These are phyloP conservation scores for Drosophila ustulata DNA, from an alignment of 2,888 invertebrate species.

Conservation along the genomic window DNA sequence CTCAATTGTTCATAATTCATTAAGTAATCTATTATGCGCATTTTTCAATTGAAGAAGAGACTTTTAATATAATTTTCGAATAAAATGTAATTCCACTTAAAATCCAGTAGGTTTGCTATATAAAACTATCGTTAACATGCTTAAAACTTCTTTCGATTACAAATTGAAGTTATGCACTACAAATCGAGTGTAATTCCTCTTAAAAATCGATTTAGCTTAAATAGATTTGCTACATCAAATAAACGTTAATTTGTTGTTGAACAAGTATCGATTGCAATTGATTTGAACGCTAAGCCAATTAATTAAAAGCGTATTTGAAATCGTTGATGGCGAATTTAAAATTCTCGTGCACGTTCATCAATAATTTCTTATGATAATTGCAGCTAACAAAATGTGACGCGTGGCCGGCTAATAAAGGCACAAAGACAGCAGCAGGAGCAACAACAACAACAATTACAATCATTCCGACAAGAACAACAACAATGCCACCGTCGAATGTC, in stretches of 20 bases:
- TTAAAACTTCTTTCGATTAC: no score
- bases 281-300: background rate
- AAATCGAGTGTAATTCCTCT: no score
- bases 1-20: no score
- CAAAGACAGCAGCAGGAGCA: slow-evolving; percentile 19
- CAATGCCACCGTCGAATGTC: slow-evolving; percentile 32
- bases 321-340: background rate
- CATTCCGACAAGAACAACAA: slow-evolving; percentile 43
- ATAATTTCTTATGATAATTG: slow-evolving; percentile 79
- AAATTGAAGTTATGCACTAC: no score
- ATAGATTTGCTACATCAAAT: background rate
- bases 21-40: no score
- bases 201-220: no score
- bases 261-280: no score
- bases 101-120: no score
- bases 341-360: slow-evolving; percentile 57
- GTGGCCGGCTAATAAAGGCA: slow-evolving; percentile 46
- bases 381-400: slow-evolving; percentile 41
- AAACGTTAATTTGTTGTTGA: background rate
- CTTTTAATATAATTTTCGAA: no score
- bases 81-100: no score
- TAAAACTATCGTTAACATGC: no score
- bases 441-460: slow-evolving; percentile 20
- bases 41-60: no score
- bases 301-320: slow-evolving; percentile 22